Evolutionary conservation across 1,140 invertebrate genomes (phyloP), one percentile per base, ranked within the genome.

Genomic region (Probaryconus sp.): DNA sequence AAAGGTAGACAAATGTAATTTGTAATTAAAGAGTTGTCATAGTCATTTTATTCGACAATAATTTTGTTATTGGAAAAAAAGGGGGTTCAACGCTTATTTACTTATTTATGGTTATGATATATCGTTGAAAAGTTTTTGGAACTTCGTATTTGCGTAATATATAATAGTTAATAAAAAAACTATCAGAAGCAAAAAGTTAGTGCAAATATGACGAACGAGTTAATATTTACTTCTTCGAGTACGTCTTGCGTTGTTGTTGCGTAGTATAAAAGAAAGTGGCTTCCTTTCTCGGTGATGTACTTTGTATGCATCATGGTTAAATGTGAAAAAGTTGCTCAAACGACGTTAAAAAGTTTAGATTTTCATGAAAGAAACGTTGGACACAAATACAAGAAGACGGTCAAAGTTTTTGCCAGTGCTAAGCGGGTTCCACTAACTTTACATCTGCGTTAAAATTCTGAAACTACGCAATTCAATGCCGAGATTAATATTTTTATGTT

Each of bases 341-440:
- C 45, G 38, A 45, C 60, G 48, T 69, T 61, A 61, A 47, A 45
- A 69, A 61, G 55, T 47, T 55, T 24, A 33, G 20, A 31, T 58
- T 60, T 53, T 5, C 37, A 31, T 43, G 17, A 30, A 58, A 60
- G 63, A 56, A 56, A 21, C 30, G 48, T 38, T 45, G 40, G 30
- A 55, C 38, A 33, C 51, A 67, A 67, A 67, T 56, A 16, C 42
- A 24, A 26, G 60, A 37, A 53, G 38, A 42, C 37, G 37, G 50
- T 53, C 47, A 53, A 64, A 64, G 48, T 53, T 64, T 63, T 33
- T 5, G 11, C 16, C 17, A 40, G 5, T 16, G 37, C 17, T 20
- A 20, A 40, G 17, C 37, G 11, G n/a, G 37, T 40, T 40, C 6
- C 10, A 9, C 37, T 20, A n/a, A 18, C 37, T 40, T 40, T 40